phyloP scores from a whole-genome alignment of 1,140 invertebrate species.

The Musca domestica region DNA sequence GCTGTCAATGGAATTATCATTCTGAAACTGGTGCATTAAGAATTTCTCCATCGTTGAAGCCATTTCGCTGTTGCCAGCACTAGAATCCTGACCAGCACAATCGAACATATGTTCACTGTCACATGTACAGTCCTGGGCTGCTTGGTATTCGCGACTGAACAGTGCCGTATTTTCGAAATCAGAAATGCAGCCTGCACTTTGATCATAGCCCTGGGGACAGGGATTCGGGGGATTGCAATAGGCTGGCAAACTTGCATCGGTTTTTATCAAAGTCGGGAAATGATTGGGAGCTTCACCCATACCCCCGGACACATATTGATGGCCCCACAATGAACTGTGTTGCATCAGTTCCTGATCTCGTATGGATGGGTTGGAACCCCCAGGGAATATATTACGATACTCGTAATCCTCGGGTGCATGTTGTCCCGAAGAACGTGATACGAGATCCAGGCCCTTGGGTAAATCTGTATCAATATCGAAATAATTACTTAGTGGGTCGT shows the following conservation, averaged over 20 bases:
- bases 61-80: slow-evolving; percentile 44
- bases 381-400: slow-evolving; percentile 54
- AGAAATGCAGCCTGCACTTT: slow-evolving; percentile 83
- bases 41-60: slow-evolving; percentile 55
- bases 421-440: slow-evolving; percentile 56
- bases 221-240: slow-evolving; percentile 99
- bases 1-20: slow-evolving; percentile 55
- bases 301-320: slow-evolving; percentile 76
- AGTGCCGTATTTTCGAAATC: slow-evolving; percentile 94
- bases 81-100: slow-evolving; percentile 63
- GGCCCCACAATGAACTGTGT: slow-evolving; percentile 83
- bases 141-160: slow-evolving; percentile 93
- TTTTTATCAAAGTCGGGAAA: slow-evolving; percentile 77
- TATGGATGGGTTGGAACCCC: slow-evolving; percentile 67
- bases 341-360: slow-evolving; percentile 88
- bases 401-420: slow-evolving; percentile 59
- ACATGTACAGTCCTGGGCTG: slow-evolving; percentile 93
- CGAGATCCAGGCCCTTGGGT: slow-evolving; percentile 53
- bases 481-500: slow-evolving; percentile 59
- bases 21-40: slow-evolving; percentile 57
- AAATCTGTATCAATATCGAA: slow-evolving; percentile 59
- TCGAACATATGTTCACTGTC: slow-evolving; percentile 98
- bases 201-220: slow-evolving; percentile 85
- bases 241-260: slow-evolving; percentile 88
- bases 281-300: slow-evolving; percentile 67